Evolutionary conservation across 2,888 invertebrate genomes (phyloP), one percentile per base, ranked within the genome.

Genomic region (Callinectes sapidus): DNA sequence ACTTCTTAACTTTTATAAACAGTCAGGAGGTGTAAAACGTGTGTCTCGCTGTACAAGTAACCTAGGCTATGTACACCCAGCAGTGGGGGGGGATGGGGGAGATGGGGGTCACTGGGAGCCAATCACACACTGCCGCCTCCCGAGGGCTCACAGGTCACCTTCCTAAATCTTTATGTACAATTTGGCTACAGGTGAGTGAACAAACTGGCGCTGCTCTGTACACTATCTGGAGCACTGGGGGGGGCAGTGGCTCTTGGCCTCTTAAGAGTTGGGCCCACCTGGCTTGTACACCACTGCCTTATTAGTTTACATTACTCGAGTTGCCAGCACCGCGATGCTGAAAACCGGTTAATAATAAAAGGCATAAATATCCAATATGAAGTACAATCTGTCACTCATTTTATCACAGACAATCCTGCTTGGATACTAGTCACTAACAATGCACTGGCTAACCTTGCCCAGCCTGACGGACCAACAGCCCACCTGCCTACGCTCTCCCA

Each of bases 341-440:
- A 93, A 88, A 92, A 87, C 87, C 86, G 87, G 90, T 92, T 93
- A 93, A 93, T 93, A 93, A 93, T 93, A 92, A 91, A 94, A 94
- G 94, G 94, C 94, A 94, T 94, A 94, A 92, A 94, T 94, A 94
- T 92, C 92, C 92, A 92, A 92, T 93, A 91, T 88, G 91, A 94
- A 92, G 92, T 94, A 94, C 94, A 94, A 92, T 92, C 92, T 94
- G 92, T 92, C 90, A 92, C 90, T 92, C 92, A 90, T 94, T 91
- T 91, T 94, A 94, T 94, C 94, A 94, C 94, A 94, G 94, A 94
- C 94, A 91, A 94, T 92, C 94, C 94, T 94, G 92, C 94, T 91
- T 92, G 94, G 91, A 92, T 94, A 94, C 93, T 93, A 94, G 94
- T 92, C 92, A 94, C 94, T 94, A 91, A 94, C 94, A 92, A 92